Conservation (phyloP, 2,113 vertebrate genomes). For the Ceratotherium simum region DNA sequence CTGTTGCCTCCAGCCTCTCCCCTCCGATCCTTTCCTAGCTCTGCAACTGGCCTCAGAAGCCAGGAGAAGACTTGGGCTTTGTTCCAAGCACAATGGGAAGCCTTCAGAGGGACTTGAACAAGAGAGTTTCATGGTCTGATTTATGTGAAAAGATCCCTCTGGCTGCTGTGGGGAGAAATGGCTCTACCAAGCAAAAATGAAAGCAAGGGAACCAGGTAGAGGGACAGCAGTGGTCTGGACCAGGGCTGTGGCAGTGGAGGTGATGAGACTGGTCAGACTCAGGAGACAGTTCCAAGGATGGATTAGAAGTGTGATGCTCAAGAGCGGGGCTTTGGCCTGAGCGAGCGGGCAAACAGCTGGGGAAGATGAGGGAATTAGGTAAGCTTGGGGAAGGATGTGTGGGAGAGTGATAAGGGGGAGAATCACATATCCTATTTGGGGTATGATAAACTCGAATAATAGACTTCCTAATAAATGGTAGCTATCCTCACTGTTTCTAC, state of each 20-base stretch:
- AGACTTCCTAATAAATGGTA: constrained; percentile 13
- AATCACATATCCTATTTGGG: background rate
- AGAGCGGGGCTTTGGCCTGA: background rate
- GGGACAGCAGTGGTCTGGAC: background rate
- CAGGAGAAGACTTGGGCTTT: background rate
- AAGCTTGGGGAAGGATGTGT: background rate
- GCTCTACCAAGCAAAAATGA: background rate
- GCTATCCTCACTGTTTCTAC: background rate
- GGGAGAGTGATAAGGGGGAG: background rate
- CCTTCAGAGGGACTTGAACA: background rate
- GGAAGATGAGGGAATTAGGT: background rate
- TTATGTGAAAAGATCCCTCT: background rate
- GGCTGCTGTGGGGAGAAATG: background rate
- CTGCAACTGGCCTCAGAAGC: background rate
- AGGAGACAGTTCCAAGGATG: background rate
- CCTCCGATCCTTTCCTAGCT: too few relatives aligned
- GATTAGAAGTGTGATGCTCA: too few relatives aligned
- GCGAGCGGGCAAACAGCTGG: background rate
- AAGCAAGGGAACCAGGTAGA: background rate
- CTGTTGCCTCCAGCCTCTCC: background rate
- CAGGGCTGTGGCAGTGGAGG: background rate
- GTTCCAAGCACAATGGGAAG: background rate
- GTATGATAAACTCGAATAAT: constrained; percentile 11
- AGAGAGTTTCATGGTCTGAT: background rate
- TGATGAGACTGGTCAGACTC: background rate